phyloP scores from a whole-genome alignment of 2,888 invertebrate species.

The Drosophila histrio region DNA sequence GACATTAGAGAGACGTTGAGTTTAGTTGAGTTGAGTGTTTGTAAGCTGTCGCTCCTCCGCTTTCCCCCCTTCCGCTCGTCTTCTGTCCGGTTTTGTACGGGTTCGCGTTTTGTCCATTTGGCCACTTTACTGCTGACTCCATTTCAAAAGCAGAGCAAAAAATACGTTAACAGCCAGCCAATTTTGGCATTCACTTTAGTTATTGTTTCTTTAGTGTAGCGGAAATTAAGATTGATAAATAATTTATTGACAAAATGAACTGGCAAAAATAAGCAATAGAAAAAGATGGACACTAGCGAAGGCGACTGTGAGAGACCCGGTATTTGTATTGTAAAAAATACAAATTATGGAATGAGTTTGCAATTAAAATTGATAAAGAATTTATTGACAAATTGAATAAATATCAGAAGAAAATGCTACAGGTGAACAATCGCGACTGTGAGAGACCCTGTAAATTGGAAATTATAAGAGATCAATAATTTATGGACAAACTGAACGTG shows the following conservation, averaged over 20 bases:
- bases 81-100: constrained; percentile 7
- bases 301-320: too few relatives aligned
- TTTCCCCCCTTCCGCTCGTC: constrained; percentile 21
- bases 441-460: too few relatives aligned
- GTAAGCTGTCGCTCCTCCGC: constrained; percentile 44
- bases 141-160: constrained; percentile 28
- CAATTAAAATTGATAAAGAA: too few relatives aligned
- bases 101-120: constrained; percentile 23
- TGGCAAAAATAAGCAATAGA: too few relatives aligned
- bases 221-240: constrained; percentile 69
- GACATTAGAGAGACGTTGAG: constrained; percentile 26
- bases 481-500: too few relatives aligned
- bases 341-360: too few relatives aligned
- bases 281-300: too few relatives aligned
- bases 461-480: too few relatives aligned
- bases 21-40: constrained; percentile 12
- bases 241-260: constrained; percentile 59
- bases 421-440: too few relatives aligned
- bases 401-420: too few relatives aligned
- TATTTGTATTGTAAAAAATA: too few relatives aligned
- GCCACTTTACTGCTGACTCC: constrained; percentile 8
- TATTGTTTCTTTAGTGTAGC: constrained; percentile 41
- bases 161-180: constrained; percentile 11
- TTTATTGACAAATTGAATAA: too few relatives aligned
- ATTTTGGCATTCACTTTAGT: constrained; percentile 48